Percentiles rank a stretch among this genome's conserved stretches.
phyloP scores from a whole-genome alignment of 2,888 invertebrate genomes.

The Melipona bicolor region DNA sequence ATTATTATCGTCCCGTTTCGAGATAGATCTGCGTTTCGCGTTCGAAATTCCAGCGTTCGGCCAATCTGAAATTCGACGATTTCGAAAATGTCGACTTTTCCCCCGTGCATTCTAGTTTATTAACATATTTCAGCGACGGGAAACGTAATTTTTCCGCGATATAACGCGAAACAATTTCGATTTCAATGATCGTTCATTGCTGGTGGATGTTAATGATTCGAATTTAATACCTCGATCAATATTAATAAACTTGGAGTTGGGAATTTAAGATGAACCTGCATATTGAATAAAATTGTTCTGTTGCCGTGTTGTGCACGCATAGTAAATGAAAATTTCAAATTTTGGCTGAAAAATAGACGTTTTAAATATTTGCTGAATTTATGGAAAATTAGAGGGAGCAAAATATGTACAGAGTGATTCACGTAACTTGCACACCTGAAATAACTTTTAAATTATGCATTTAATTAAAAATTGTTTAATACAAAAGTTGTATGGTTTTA shows the following conservation, averaged over 20 bases:
- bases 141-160: no score
- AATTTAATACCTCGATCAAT: background rate
- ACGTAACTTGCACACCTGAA: no score
- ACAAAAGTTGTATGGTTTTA: no score
- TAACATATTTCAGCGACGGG: no score
- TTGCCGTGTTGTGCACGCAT: background rate
- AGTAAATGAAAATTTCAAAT: background rate
- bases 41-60: conserved; percentile 1
- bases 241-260: background rate
- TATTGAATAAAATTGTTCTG: background rate
- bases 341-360: background rate
- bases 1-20: conserved; percentile 24
- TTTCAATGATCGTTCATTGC: background rate
- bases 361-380: no score
- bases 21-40: background rate
- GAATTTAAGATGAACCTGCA: background rate
- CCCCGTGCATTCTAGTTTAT: background rate
- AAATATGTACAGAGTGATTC: no score
- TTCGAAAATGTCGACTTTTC: background rate
- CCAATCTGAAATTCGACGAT: background rate
- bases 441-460: no score
- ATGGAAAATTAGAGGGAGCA: no score
- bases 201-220: background rate
- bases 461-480: no score
- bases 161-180: background rate